phyloP scores from a whole-genome alignment of 2,888 invertebrate species.

The Tetranychus piercei region DNA sequence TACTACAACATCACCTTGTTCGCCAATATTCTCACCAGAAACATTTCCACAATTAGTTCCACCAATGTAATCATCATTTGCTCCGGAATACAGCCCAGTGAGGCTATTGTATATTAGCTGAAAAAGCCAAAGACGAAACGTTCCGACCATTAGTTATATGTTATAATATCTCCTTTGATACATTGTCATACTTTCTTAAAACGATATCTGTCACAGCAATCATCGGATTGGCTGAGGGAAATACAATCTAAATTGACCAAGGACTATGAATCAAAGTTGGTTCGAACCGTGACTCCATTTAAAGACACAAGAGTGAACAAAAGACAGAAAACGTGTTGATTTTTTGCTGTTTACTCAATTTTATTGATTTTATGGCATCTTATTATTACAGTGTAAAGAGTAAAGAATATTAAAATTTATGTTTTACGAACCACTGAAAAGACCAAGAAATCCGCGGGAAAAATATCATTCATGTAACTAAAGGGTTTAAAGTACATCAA shows the following conservation, averaged over 20 bases:
- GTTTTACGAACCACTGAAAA: too few species aligned
- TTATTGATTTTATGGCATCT: too few species aligned
- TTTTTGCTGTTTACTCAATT: background rate
- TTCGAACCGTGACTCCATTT: conserved; percentile 78
- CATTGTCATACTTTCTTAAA: conserved; percentile 73
- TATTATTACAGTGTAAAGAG: too few species aligned
- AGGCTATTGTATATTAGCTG: conserved; percentile 44
- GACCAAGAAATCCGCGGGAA: too few species aligned
- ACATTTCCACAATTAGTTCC: background rate
- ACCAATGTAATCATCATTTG: background rate
- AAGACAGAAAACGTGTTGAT: background rate
- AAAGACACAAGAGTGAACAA: conserved; percentile 86
- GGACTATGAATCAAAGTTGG: conserved; percentile 42
- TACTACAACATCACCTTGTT: conserved; percentile 10
- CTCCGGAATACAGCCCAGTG: background rate
- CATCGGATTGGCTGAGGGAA: conserved; percentile 42
- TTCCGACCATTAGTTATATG: conserved; percentile 35
- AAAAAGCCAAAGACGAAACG: conserved; percentile 26
- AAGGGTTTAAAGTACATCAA: too few species aligned
- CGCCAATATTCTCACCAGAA: background rate
- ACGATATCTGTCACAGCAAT: conserved; percentile 39
- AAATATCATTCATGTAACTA: too few species aligned
- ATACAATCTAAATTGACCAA: conserved; percentile 40
- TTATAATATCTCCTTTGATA: conserved; percentile 46
- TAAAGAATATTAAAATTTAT: too few species aligned